These are phyloP conservation scores for Coregonus ussuriensis DNA, from an alignment of 2,797 vertebrate species.

Conservation along the genomic window DNA sequence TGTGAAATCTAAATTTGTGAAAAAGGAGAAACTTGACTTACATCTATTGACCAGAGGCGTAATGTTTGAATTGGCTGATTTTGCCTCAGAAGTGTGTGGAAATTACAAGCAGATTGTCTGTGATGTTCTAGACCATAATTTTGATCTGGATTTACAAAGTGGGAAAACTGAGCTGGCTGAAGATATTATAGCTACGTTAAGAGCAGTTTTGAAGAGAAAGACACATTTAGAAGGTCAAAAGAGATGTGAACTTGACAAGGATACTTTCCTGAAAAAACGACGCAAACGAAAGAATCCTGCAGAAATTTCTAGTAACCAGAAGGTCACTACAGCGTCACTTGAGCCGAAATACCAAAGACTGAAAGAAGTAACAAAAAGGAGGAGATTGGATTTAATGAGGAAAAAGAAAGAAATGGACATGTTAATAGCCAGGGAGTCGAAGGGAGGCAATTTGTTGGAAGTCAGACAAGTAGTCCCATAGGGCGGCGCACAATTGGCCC, in stretches of 20 bases:
- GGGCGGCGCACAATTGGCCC: no score
- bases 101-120: neutral
- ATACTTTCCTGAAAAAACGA: neutral
- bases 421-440: no score
- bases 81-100: conserved; percentile 38
- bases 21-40: conserved; percentile 27
- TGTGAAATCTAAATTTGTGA: neutral
- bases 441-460: no score
- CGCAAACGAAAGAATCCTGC: neutral
- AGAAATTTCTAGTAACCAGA: neutral
- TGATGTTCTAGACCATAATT: conserved; percentile 41
- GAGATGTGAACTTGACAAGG: neutral
- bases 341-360: neutral
- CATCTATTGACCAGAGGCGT: neutral
- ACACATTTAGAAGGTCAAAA: neutral
- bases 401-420: neutral
- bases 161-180: neutral
- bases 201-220: conserved; percentile 7
- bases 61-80: conserved; percentile 45
- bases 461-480: no score
- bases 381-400: neutral
- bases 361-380: conserved; percentile 5
- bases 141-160: conserved; percentile 1
- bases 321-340: neutral
- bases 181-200: neutral